Evolutionary conservation across 2,113 vertebrate species (phyloP).

Genomic region (Callopanchax toddi): DNA sequence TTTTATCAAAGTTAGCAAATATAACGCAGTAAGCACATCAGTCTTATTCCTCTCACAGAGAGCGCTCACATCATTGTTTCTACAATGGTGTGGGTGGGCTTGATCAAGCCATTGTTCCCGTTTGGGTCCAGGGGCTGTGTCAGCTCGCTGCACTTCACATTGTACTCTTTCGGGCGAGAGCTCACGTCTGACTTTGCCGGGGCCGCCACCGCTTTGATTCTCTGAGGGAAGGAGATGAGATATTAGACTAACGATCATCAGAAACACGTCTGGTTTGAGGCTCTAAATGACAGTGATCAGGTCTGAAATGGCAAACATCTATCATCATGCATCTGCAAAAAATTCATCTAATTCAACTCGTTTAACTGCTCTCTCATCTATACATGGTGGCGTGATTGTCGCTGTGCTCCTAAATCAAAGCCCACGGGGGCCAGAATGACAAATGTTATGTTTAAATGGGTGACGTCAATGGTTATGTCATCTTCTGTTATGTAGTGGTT

Average conservation of each 20-base stretch:
- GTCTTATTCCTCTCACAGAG: constrained; percentile 84
- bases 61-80: constrained; percentile 98
- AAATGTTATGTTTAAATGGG: background rate
- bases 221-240: constrained; percentile 74
- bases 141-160: constrained; percentile 77
- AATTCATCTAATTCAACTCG: background rate
- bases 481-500: background rate
- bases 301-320: constrained; percentile 4
- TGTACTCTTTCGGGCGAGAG: constrained; percentile 81
- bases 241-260: constrained; percentile 20
- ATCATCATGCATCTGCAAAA: background rate
- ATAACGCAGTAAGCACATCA: constrained; percentile 84
- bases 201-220: constrained; percentile 92
- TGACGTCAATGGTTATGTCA: background rate
- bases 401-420: background rate
- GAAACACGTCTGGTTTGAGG: constrained; percentile 3
- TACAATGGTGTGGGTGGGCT: constrained; percentile 94
- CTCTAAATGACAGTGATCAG: constrained; percentile 3
- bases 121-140: constrained; percentile 81
- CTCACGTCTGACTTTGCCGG: constrained; percentile 86
- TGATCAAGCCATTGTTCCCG: constrained; percentile 85
- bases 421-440: too few species aligned
- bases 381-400: background rate
- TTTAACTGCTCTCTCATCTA: background rate
- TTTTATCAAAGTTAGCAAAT: constrained; percentile 91